phyloP scores from a whole-genome alignment of 2,113 vertebrate species.

The Xiphorhynchus elegans region DNA sequence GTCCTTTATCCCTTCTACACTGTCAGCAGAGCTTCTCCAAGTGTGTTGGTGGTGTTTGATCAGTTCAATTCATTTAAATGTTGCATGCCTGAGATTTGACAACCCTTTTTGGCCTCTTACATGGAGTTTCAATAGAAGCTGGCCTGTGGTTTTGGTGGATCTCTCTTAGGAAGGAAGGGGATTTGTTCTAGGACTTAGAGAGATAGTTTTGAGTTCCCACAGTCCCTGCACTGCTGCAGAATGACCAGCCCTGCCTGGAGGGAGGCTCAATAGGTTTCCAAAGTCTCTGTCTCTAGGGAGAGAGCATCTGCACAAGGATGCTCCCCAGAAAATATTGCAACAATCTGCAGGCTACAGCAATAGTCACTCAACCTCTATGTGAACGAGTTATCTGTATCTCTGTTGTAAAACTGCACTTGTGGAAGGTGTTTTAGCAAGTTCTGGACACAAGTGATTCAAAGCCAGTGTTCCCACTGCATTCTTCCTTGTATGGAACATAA shows the following conservation, averaged over 20 bases:
- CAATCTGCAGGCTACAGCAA: not conserved
- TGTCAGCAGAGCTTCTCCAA: not conserved
- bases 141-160: not conserved
- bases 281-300: not conserved
- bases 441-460: not conserved
- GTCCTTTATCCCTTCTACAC: not conserved
- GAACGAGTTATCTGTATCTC: not conserved
- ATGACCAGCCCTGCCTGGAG: not conserved
- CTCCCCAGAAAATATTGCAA: not conserved
- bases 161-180: not conserved
- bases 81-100: not conserved
- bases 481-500: not conserved
- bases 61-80: not conserved
- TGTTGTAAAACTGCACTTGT: not conserved
- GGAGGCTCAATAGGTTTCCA: not conserved
- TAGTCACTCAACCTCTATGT: fast-evolving
- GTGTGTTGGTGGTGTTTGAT: not conserved
- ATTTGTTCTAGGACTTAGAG: not conserved
- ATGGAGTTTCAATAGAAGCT: not conserved
- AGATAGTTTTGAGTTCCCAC: fast-evolving
- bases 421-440: not conserved
- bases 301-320: not conserved
- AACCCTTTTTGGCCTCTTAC: not conserved
- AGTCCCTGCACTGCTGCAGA: not conserved
- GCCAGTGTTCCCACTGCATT: not conserved